Base-by-base conservation (phyloP, 2,888 invertebrate species). In the Halictus ligatus region DNA sequence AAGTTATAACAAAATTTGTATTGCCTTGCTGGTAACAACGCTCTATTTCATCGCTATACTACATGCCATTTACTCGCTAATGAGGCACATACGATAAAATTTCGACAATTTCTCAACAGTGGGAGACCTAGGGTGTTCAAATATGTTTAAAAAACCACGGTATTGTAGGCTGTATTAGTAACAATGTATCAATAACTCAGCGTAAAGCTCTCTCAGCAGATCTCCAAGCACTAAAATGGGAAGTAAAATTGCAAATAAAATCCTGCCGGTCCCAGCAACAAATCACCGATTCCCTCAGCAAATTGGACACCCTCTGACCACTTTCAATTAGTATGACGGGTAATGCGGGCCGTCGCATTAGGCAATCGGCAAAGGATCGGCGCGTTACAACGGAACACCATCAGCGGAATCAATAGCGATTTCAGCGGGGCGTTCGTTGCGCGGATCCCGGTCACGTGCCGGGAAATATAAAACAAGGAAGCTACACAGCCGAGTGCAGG, bases 401-500 rank as follows among this genome's bases (percentile, higher is more conserved):
- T 35, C 21, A 40, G 69, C 29, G 29, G 35, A 21, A 35, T 60
- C 50, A 60, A 64, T 25, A 64, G 29, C 60, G 46, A 64, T 35
- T 7, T 21, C 40, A 29, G 25, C 58, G 40, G 18, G n/a, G 1
- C n/a, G 5, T 25, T 60, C 58, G 25, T 13, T 15, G 18, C n/a
- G n/a, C n/a, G 60, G 46, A 43, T 64, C 25, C 60, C 46, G 75
- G 75, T 18, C 46, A 35, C 67, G 46, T 60, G 15, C 35, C 46
- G 48, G 25, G 25, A 76, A 67, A 43, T 60, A 76, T 76, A 48
- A n/a, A 77, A 67, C 48, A 77, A 50, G 35, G 25, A 50, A 12
- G 10, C 21, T 18, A 35, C 4, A 15, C 15, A 15, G 18, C 60
- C 15, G 64, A 7, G 29, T 2, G 35, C 35, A 15, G 35, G 29